These are phyloP conservation scores for Hylyphantes graminicola DNA, from an alignment of 1,140 invertebrate species.

Conservation along the genomic window DNA sequence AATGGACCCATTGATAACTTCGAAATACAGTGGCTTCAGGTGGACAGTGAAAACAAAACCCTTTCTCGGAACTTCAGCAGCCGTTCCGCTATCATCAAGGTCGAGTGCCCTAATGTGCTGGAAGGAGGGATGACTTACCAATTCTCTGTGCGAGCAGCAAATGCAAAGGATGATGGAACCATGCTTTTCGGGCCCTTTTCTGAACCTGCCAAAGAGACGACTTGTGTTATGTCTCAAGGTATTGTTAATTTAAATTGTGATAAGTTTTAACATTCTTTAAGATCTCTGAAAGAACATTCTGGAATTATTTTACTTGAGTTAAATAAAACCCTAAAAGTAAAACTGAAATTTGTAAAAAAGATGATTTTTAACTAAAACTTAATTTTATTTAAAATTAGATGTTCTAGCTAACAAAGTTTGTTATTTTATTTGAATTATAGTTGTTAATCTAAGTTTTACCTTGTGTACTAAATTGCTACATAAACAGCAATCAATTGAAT, in stretches of 20 bases:
- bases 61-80: background rate
- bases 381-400: too few relatives aligned
- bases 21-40: constrained; percentile 15
- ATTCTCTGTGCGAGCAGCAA: constrained; percentile 29
- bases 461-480: too few relatives aligned
- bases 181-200: constrained; percentile 24
- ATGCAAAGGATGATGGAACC: constrained; percentile 35
- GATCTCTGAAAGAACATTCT: too few relatives aligned
- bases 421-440: too few relatives aligned
- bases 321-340: too few relatives aligned
- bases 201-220: constrained; percentile 4
- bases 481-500: too few relatives aligned
- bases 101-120: constrained; percentile 21
- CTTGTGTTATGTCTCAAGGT: constrained; percentile 45
- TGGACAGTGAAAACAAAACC: constrained; percentile 6
- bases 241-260: background rate
- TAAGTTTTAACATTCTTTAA: background rate
- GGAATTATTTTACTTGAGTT: too few relatives aligned
- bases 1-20: constrained; percentile 54
- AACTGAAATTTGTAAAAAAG: too few relatives aligned
- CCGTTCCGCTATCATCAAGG: constrained; percentile 19
- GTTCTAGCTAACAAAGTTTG: too few relatives aligned
- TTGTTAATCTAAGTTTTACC: too few relatives aligned
- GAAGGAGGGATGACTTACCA: constrained; percentile 30
- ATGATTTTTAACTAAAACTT: too few relatives aligned